Evolutionary conservation across 2,113 vertebrate genomes (phyloP), one percentile per base, ranked within the genome.

Genomic region (Philantomba maxwellii): DNA sequence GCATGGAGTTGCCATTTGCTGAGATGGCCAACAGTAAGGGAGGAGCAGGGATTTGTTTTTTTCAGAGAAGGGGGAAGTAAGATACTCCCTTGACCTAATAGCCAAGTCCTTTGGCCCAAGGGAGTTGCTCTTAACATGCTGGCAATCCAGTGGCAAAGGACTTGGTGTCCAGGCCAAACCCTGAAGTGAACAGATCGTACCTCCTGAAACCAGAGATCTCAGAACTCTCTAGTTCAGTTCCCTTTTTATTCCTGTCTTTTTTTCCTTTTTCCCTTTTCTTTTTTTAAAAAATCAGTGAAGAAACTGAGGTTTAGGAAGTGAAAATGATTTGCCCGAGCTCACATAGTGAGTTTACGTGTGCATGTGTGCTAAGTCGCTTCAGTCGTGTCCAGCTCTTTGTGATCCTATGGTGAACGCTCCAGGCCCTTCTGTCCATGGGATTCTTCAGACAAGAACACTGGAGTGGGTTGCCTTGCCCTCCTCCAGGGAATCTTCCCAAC

Each of bases 341-440:
- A 12, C 15, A 0, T 1, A 7, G 14, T 4, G 85, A 87, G 43
- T 30, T n/a, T 47, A 8, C 4, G 19, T 3, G 10, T 39, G 10
- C n/a, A 6, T 3, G 21, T 25, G n/a, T 39, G 66, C 66, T 23
- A 70, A 39, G 36, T 39, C 5, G 0, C 36, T 73, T 25, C 66
- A 73, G 66, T 70, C 10, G 1, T 39, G 66, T 39, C 66, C 66
- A 70, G 11, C n/a, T 70, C 10, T 70, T 70, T 70, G n/a, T 39
- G n/a, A 70, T 36, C n/a, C 19, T 23, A 23, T 23, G 66, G 66
- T 23, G n/a, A 70, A 13, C 12, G 12, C 70, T 43, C 70, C 70
- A 25, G 39, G 70, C 36, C 15, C 39, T 9, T 75, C 70, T 26
- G 70, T 75, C 39, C 70, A 75, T 43, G 39, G 36, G 39, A 75